phyloP scores from a whole-genome alignment of 1,140 invertebrate species.

The Stegodyphus dumicola region DNA sequence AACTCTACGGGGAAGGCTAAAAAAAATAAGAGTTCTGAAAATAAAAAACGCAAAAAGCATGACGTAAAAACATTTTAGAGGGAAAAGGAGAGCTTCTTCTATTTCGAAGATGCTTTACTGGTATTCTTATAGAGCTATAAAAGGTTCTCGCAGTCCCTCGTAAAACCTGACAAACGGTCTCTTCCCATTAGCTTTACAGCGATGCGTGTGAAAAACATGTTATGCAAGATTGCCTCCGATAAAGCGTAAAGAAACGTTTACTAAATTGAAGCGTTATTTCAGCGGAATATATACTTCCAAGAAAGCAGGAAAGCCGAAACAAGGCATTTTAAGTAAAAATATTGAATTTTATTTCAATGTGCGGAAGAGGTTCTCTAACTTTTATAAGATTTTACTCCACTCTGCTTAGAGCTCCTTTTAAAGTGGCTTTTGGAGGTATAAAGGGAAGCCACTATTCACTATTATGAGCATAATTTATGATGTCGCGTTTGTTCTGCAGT shows the following conservation, averaged over 20 bases:
- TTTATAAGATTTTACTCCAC: too few species aligned
- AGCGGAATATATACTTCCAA: not conserved
- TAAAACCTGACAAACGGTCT: slow-evolving; percentile 49
- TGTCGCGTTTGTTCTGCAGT: too few species aligned
- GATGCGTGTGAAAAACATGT: slow-evolving; percentile 39
- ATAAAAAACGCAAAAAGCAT: too few species aligned
- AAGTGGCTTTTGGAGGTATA: too few species aligned
- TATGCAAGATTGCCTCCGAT: slow-evolving; percentile 41
- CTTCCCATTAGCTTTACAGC: slow-evolving; percentile 40
- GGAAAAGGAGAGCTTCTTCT: too few species aligned
- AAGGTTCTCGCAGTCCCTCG: slow-evolving; percentile 22
- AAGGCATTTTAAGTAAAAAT: slow-evolving; percentile 12
- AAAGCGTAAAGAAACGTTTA: slow-evolving; percentile 22
- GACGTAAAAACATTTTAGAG: slow-evolving; percentile 9
- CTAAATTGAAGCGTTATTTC: slow-evolving; percentile 25
- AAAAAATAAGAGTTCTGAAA: slow-evolving; percentile 17
- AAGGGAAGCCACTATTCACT: too few species aligned
- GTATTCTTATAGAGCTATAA: slow-evolving; percentile 37
- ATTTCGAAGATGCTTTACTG: slow-evolving; percentile 33
- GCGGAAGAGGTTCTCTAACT: too few species aligned
- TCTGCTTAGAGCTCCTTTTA: too few species aligned
- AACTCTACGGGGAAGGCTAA: not conserved
- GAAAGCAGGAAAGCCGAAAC: not conserved
- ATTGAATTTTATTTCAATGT: slow-evolving; percentile 27
- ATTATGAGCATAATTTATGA: too few species aligned